Percentiles rank a stretch among this genome's conserved stretches.
These are phyloP conservation scores for Hippopotamus amphibius DNA, from an alignment of 2,113 vertebrate species.

Conservation along the genomic window DNA sequence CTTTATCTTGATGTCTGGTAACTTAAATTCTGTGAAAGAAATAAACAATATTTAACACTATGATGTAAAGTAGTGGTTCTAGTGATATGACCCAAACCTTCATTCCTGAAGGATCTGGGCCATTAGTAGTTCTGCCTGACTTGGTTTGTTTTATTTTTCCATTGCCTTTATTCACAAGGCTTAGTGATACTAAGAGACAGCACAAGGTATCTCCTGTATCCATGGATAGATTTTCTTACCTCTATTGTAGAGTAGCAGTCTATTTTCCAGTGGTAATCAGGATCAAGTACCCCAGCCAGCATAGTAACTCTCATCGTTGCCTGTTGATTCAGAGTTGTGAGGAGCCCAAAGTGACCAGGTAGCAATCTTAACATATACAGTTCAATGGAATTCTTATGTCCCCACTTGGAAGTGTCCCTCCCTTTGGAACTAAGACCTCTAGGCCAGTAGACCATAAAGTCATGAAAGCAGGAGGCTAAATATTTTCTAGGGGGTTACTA, in stretches of 20 bases:
- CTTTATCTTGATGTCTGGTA: not conserved
- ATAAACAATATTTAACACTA: not conserved
- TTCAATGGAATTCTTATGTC: not conserved
- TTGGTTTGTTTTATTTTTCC: not conserved
- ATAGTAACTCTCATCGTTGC: not conserved
- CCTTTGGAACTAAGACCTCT: not conserved
- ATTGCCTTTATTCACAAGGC: not conserved
- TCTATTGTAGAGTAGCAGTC: not conserved
- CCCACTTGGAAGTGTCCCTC: not conserved
- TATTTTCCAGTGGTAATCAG: not conserved
- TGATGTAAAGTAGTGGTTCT: not conserved
- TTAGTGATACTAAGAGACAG: not conserved
- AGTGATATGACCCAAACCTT: not conserved
- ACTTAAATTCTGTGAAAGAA: not conserved
- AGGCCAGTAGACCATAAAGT: not conserved
- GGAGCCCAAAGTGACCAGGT: not conserved
- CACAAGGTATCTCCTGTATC: not conserved
- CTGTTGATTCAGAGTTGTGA: not conserved
- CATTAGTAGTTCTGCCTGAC: not conserved
- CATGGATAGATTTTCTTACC: not conserved
- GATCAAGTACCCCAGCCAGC: not conserved
- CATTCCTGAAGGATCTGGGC: not conserved
- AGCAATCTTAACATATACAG: not conserved
- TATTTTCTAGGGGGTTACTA: not conserved
- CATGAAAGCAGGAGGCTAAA: not conserved